A percentile compares a stretch with the other conserved stretches of the same genome.
Conservation (phyloP, 1,140 invertebrate genomes). For the Cataglyphis hispanica region DNA sequence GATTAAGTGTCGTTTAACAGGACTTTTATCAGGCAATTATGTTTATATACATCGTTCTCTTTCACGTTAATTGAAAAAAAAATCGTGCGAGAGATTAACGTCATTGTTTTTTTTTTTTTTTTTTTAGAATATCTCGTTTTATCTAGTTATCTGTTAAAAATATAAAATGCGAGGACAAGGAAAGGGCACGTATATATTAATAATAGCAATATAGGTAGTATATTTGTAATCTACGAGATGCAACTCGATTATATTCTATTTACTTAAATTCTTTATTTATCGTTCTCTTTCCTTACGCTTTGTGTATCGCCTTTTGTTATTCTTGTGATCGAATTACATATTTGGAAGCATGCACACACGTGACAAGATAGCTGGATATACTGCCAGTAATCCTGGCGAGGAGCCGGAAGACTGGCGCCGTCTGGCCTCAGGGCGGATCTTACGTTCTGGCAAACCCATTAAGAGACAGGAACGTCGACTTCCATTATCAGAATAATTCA, state of each 20-base stretch:
- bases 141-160: background rate
- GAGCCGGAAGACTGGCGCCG: conserved; percentile 73
- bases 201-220: conserved; percentile 10
- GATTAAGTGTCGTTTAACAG: background rate
- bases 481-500: conserved; percentile 47
- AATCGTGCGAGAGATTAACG: background rate
- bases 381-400: conserved; percentile 64
- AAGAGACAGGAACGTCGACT: conserved; percentile 72
- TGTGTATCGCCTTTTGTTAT: background rate
- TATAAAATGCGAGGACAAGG: background rate
- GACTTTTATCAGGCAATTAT: background rate
- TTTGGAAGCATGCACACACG: conserved; percentile 15
- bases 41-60: background rate
- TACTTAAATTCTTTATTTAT: background rate
- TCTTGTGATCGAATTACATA: conserved; percentile 2
- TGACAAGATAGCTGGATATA: conserved; percentile 36
- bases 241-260: background rate
- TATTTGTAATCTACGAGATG: background rate
- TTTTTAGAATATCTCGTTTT: background rate
- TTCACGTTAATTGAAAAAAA: background rate
- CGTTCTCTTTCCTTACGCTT: background rate
- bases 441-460: conserved; percentile 66
- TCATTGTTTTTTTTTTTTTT: background rate
- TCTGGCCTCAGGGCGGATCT: conserved; percentile 66
- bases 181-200: background rate